Conservation (phyloP, 2,888 invertebrate species). For the Sarcophaga variegata region DNA sequence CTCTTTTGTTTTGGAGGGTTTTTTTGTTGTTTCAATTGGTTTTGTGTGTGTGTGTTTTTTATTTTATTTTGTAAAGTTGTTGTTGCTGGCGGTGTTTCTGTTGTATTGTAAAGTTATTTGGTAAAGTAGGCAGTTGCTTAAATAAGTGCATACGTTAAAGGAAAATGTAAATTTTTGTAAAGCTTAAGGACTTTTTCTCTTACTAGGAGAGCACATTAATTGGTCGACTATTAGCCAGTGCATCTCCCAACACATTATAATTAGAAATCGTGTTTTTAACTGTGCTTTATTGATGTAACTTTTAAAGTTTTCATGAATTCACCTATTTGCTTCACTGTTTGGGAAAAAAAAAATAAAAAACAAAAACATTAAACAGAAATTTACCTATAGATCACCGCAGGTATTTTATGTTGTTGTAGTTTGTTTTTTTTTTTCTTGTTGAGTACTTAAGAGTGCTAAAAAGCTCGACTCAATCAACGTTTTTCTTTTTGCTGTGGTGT, state of each 20-base stretch:
- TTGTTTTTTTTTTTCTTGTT: constrained; percentile 24
- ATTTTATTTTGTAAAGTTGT: constrained; percentile 26
- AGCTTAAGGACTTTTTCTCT: too few relatives aligned
- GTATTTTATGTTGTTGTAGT: constrained; percentile 39
- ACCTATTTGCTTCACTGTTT: constrained; percentile 10
- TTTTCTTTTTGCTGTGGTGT: background rate
- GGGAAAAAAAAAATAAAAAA: background rate
- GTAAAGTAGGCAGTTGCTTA: background rate
- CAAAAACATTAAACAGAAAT: constrained; percentile 40
- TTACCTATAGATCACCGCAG: constrained; percentile 26
- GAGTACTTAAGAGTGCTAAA: constrained; percentile 65
- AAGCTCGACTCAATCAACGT: constrained; percentile 62
- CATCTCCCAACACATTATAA: too few relatives aligned
- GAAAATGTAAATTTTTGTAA: background rate
- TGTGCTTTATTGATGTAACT: too few relatives aligned
- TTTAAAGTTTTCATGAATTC: background rate
- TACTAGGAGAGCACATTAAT: too few relatives aligned
- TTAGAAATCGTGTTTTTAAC: too few relatives aligned
- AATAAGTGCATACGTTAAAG: background rate
- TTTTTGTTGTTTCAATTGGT: constrained; percentile 32
- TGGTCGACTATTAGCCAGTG: too few relatives aligned
- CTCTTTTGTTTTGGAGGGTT: constrained; percentile 58
- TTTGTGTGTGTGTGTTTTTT: background rate
- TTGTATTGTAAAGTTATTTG: constrained; percentile 40
- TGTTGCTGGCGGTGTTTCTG: constrained; percentile 35